Conservation (phyloP, 2,113 vertebrate genomes). For the Butastur rufipennis region DNA sequence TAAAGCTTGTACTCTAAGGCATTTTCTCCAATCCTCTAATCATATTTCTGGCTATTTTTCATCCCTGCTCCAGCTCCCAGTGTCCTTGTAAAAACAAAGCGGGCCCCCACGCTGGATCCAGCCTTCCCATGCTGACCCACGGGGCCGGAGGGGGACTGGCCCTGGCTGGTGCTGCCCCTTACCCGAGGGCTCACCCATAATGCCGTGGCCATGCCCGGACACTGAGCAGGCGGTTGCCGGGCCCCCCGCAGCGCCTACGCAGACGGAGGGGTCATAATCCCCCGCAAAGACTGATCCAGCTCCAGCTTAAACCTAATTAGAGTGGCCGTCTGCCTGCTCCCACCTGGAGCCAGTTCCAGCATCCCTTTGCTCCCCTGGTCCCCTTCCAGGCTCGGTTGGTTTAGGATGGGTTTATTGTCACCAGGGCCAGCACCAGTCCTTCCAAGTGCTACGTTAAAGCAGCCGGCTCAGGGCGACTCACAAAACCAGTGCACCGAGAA, state of each 20-base stretch:
- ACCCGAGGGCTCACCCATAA: neutral
- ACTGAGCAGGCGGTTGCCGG: fast-evolving
- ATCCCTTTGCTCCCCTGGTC: neutral
- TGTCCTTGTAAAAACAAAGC: slow-evolving; percentile 7
- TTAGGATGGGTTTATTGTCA: slow-evolving; percentile 3
- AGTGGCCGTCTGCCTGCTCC: neutral
- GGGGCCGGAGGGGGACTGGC: neutral
- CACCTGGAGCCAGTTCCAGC: slow-evolving; percentile 26
- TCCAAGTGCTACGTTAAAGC: neutral
- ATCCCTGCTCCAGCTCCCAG: neutral
- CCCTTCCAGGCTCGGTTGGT: neutral
- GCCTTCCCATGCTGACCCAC: neutral
- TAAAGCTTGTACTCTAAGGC: slow-evolving; percentile 60
- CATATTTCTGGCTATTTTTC: slow-evolving; percentile 64
- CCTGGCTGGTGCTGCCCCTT: neutral
- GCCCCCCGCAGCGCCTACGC: neutral
- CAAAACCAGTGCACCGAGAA: neutral
- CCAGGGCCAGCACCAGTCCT: neutral
- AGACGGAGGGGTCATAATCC: slow-evolving; percentile 52
- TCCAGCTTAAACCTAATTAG: slow-evolving; percentile 58
- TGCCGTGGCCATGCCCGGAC: fast-evolving
- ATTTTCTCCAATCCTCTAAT: slow-evolving; percentile 67
- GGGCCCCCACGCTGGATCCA: neutral
- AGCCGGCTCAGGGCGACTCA: neutral
- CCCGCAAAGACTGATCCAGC: slow-evolving; percentile 43